Evolutionary conservation across 2,888 invertebrate genomes (phyloP).

Genomic region (Volucella bombylans): DNA sequence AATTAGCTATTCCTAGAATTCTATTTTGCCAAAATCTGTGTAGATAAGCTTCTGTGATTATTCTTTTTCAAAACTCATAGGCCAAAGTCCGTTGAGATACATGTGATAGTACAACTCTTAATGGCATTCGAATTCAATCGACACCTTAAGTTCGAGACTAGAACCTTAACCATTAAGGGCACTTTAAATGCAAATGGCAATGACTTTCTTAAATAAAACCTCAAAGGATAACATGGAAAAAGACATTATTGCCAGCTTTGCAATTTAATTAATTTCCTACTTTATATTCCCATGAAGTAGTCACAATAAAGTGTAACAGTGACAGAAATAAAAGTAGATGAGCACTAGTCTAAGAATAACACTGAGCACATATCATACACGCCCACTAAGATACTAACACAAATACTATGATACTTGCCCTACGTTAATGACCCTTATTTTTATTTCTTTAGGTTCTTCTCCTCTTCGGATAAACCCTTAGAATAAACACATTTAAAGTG

Average conservation of each 20-base stretch:
- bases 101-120: too few species aligned
- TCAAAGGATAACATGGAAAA: too few species aligned
- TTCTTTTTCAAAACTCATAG: too few species aligned
- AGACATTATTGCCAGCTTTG: background rate
- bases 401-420: constrained; percentile 1
- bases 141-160: background rate
- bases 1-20: too few species aligned
- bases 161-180: background rate
- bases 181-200: background rate
- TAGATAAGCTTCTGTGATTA: too few species aligned
- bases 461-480: constrained; percentile 15
- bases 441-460: constrained; percentile 29
- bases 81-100: too few species aligned
- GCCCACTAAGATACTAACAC: constrained; percentile 6
- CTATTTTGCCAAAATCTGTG: too few species aligned
- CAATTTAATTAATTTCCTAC: background rate
- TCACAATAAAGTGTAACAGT: background rate
- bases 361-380: constrained; percentile 4
- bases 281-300: background rate
- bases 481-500: constrained; percentile 57
- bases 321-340: background rate
- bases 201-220: background rate
- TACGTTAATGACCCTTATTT: constrained; percentile 48
- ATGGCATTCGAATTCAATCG: too few species aligned
- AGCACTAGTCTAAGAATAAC: constrained; percentile 2